These are phyloP conservation scores for Ameiurus melas DNA, from an alignment of 2,113 vertebrate genomes.

Conservation along the genomic window DNA sequence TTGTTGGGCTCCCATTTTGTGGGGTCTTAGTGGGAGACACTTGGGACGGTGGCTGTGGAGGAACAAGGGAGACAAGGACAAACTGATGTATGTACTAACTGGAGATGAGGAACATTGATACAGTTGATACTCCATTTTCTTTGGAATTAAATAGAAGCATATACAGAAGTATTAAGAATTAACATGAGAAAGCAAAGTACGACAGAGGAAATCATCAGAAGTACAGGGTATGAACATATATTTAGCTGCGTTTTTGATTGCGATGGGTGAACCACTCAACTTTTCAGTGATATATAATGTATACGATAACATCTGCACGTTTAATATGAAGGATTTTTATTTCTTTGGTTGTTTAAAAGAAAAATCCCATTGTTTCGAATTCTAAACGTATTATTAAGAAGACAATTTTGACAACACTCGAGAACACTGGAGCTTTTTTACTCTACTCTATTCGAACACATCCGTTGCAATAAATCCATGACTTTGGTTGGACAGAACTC, in stretches of 20 bases:
- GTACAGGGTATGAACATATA: neutral
- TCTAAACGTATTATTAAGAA: too few species aligned
- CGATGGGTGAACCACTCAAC: too few species aligned
- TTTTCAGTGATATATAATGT: neutral
- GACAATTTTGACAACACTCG: neutral
- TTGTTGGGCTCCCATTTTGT: conserved; percentile 88
- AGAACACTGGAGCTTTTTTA: neutral
- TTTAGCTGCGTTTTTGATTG: neutral
- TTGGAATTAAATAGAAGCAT: neutral
- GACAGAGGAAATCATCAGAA: neutral
- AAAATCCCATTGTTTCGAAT: too few species aligned
- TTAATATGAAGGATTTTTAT: too few species aligned
- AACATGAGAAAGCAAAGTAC: neutral
- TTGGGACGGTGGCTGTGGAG: conserved; percentile 66
- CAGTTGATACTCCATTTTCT: neutral
- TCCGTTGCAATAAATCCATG: neutral
- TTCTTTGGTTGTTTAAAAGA: too few species aligned
- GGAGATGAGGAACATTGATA: neutral
- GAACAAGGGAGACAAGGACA: conserved; percentile 23
- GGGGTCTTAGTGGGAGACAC: conserved; percentile 80
- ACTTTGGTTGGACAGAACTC: neutral
- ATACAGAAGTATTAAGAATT: neutral
- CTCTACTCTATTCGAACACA: neutral
- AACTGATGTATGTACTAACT: neutral
- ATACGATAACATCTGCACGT: too few species aligned